Evolutionary conservation across 2,888 invertebrate genomes (phyloP), one percentile per base, ranked within the genome.

Genomic region (Campoplex capitator): DNA sequence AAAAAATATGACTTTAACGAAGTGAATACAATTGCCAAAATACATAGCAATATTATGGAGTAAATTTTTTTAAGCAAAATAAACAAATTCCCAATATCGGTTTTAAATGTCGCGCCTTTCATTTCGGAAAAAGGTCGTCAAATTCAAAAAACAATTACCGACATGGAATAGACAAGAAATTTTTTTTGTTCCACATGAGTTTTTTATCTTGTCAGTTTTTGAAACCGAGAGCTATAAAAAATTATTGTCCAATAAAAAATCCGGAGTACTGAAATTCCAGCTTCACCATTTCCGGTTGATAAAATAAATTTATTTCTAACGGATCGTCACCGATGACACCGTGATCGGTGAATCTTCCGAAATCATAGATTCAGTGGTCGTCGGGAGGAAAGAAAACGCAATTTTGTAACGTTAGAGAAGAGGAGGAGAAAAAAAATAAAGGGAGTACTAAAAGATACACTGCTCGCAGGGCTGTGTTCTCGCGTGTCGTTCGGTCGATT

Each of bases 351-450:
- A 28, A 28, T 71, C 71, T 71, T 45, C 28, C 13, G 45, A 42
- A 9, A 71, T 45, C 71, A 28, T 45, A 71, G 48, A 32, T 71
- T 23, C 71, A 23, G 71, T 71, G 71, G 48, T 71, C 73, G 54
- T 54, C 35, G 73, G 73, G 51, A 73, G 54, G 51, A 11, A 73
- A 48, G 54, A 73, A 51, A 51, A 73, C 51, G 73, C 51, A 18
- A 32, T 70, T 70, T 70, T 77, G 65, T 65, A 77, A 77, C 74
- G 70, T 23, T 32, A 42, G n/a, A 78, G 56, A 65, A 75, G 67
- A 65, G 70, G 67, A 65, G 70, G 32, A 62, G 32, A 16, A 62
- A 77, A 51, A 77, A 77, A 83, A 83, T 67, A 78, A 78, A 77
- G 73, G 73, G 67, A 78, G 75, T 11, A 51, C 18, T 32, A 65